Percentiles rank a stretch among this genome's conserved stretches.
These are phyloP conservation scores for Paramisgurnus dabryanus DNA, from an alignment of 2,113 vertebrate species.

Conservation along the genomic window DNA sequence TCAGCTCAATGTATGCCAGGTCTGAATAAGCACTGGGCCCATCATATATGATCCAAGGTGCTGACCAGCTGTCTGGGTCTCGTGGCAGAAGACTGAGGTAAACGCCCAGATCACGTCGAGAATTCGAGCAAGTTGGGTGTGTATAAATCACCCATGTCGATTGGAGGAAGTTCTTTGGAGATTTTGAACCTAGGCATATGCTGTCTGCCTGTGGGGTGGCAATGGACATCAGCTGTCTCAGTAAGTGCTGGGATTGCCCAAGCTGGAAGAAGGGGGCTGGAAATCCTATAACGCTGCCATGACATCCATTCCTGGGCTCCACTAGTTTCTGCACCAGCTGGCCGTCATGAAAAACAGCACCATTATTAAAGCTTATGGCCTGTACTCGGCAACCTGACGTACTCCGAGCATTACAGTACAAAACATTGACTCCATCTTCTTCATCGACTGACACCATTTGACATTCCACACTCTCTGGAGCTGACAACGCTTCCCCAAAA, in stretches of 20 bases:
- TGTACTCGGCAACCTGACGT: slow-evolving; percentile 86
- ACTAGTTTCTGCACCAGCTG: slow-evolving; percentile 84
- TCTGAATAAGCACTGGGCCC: slow-evolving; percentile 95
- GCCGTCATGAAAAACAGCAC: slow-evolving; percentile 81
- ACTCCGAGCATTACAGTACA: slow-evolving; percentile 93
- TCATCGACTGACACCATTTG: slow-evolving; percentile 88
- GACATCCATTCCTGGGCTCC: slow-evolving; percentile 85
- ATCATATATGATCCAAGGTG: slow-evolving; percentile 91
- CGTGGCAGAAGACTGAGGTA: slow-evolving; percentile 85
- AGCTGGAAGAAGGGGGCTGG: slow-evolving; percentile 72
- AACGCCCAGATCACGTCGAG: slow-evolving; percentile 83
- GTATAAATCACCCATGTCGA: slow-evolving; percentile 90
- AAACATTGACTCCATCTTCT: slow-evolving; percentile 76
- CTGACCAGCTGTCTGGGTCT: slow-evolving; percentile 85
- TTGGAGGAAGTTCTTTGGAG: slow-evolving; percentile 64
- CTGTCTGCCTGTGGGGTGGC: background rate
- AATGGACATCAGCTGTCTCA: slow-evolving; percentile 54
- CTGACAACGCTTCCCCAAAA: slow-evolving; percentile 81
- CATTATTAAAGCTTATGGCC: slow-evolving; percentile 83
- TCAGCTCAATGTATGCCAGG: slow-evolving; percentile 81
- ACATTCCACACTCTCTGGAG: slow-evolving; percentile 87
- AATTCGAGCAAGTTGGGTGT: slow-evolving; percentile 82
- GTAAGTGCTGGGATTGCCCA: background rate
- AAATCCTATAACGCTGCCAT: slow-evolving; percentile 90
- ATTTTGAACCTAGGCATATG: background rate